These are phyloP conservation scores for Erythrocercus mccallii DNA, from an alignment of 2,113 vertebrate genomes.

Conservation along the genomic window DNA sequence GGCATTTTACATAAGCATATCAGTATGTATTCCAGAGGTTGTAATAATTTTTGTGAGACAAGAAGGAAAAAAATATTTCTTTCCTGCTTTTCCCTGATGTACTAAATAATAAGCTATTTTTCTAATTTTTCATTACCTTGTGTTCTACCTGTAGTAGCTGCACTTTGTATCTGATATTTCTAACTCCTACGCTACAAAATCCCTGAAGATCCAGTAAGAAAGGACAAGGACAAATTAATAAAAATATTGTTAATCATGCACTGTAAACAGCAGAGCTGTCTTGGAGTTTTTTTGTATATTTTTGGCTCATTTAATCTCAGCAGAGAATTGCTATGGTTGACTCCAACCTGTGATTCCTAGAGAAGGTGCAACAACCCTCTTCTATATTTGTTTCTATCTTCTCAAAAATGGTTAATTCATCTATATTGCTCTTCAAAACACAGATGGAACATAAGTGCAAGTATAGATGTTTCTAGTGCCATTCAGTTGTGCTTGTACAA, in stretches of 20 bases:
- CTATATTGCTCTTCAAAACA: neutral
- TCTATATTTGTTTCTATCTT: neutral
- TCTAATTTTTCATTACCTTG: neutral
- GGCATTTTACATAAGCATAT: neutral
- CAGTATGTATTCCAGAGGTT: neutral
- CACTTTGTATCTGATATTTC: neutral
- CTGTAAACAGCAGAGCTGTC: neutral
- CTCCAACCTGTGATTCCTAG: neutral
- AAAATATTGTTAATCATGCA: neutral
- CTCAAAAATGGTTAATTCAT: neutral
- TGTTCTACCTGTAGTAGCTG: neutral
- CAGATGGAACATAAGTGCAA: neutral
- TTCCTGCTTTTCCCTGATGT: neutral
- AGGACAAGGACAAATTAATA: neutral
- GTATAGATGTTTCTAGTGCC: neutral
- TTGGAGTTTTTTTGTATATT: neutral
- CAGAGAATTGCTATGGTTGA: neutral
- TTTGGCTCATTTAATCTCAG: neutral
- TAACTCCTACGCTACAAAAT: neutral
- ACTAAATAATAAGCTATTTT: neutral
- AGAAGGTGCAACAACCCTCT: neutral
- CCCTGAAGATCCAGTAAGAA: neutral
- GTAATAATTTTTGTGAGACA: neutral
- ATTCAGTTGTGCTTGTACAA: neutral
- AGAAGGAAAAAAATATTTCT: neutral